Evolutionary conservation across 1,140 invertebrate species (phyloP).

Genomic region (Ganaspis sp.): DNA sequence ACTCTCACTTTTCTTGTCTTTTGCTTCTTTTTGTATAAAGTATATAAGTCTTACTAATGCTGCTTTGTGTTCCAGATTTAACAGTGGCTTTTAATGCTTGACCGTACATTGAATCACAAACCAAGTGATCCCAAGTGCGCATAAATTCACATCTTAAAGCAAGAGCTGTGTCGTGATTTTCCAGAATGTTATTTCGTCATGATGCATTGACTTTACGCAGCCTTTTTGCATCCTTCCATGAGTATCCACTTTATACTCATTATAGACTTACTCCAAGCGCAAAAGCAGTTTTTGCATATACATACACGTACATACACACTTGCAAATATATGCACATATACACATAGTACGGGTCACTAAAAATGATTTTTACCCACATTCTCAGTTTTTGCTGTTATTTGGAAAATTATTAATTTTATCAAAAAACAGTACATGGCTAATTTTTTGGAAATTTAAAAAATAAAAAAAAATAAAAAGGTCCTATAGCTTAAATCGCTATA

Average conservation of each 20-base stretch:
- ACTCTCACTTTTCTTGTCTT: slow-evolving; percentile 23
- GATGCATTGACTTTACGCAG: not conserved
- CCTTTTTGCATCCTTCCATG: not conserved
- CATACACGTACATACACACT: not conserved
- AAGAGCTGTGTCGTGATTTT: not conserved
- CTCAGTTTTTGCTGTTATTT: too few relatives aligned
- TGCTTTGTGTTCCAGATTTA: slow-evolving; percentile 17
- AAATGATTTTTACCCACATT: too few relatives aligned
- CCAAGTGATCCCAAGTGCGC: not conserved
- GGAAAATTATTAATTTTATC: too few relatives aligned
- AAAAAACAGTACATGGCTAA: too few relatives aligned
- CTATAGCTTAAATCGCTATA: too few relatives aligned
- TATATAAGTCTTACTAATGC: not conserved
- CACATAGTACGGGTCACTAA: too few relatives aligned
- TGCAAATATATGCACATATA: too few relatives aligned
- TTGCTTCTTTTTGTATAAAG: not conserved
- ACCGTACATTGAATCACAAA: not conserved
- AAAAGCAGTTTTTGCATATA: not conserved
- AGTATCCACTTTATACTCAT: not conserved
- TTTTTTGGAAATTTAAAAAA: too few relatives aligned
- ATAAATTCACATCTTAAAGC: not conserved
- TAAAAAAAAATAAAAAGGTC: too few relatives aligned
- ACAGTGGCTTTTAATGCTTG: not conserved
- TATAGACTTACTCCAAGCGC: not conserved
- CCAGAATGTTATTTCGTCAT: slow-evolving; percentile 3